A percentile compares a stretch with the other conserved stretches of the same genome.
Conservation (phyloP, 2,113 vertebrate species). For the Corydoras maculifer region DNA sequence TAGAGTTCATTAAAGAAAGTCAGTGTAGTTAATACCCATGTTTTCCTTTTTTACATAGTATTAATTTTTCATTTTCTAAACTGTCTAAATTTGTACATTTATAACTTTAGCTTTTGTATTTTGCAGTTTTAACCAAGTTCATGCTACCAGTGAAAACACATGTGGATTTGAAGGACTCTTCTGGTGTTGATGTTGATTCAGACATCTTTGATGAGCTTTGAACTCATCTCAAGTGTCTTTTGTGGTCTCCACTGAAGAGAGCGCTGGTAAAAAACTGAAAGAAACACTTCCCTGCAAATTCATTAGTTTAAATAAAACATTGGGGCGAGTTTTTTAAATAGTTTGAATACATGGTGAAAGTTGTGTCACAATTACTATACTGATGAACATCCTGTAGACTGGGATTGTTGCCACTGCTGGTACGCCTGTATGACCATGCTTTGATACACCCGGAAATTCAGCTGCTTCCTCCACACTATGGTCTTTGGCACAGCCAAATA, state of each 20-base stretch:
- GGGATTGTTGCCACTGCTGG: background rate
- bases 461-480: too few relatives aligned
- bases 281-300: too few relatives aligned
- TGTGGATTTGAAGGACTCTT: background rate
- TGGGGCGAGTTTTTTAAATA: too few relatives aligned
- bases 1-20: background rate
- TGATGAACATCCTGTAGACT: too few relatives aligned
- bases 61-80: background rate
- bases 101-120: background rate
- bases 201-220: background rate
- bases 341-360: too few relatives aligned
- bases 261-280: background rate
- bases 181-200: slow-evolving; percentile 1
- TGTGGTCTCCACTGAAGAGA: background rate
- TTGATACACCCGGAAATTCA: too few relatives aligned
- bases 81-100: background rate
- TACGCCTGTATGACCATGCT: background rate
- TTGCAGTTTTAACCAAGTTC: background rate
- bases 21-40: background rate
- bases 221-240: slow-evolving; percentile 2
- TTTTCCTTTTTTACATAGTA: background rate
- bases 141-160: background rate
- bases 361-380: too few relatives aligned
- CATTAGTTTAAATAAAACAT: too few relatives aligned
- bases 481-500: too few relatives aligned